phyloP scores from a whole-genome alignment of 2,888 invertebrate species.

The Cantharis flavilabris region DNA sequence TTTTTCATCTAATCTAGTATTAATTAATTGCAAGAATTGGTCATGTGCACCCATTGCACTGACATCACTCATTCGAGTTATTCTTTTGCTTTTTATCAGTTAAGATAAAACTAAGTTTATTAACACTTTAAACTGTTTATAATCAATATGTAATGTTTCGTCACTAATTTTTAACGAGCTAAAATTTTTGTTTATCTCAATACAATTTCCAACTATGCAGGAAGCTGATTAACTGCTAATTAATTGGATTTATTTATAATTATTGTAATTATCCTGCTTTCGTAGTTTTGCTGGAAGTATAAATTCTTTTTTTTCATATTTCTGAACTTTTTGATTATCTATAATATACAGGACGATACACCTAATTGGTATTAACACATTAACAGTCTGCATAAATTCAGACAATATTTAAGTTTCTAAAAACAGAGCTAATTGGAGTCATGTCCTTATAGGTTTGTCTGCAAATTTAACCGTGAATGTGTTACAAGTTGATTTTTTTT shows the following conservation, averaged over 20 bases:
- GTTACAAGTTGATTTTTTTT: too few relatives aligned
- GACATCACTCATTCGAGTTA: background rate
- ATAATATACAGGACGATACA: too few relatives aligned
- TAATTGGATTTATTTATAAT: background rate
- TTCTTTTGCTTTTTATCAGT: background rate
- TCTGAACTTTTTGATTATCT: too few relatives aligned
- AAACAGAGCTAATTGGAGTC: too few relatives aligned
- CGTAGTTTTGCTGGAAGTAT: too few relatives aligned
- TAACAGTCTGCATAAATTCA: too few relatives aligned
- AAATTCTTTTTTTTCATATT: background rate
- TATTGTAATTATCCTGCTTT: background rate
- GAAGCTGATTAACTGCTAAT: background rate
- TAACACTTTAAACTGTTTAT: background rate
- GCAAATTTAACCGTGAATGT: too few relatives aligned
- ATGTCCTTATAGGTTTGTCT: too few relatives aligned
- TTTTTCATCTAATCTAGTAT: background rate
- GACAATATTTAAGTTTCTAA: too few relatives aligned
- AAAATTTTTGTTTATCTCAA: background rate
- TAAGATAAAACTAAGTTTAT: background rate
- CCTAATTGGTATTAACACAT: too few relatives aligned
- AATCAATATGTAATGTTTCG: background rate
- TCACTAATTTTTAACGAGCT: background rate
- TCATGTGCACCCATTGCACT: background rate
- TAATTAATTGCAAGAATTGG: background rate
- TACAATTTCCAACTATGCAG: background rate